Base-by-base conservation (phyloP, 2,797 vertebrate genomes). In the Smutsia gigantea region DNA sequence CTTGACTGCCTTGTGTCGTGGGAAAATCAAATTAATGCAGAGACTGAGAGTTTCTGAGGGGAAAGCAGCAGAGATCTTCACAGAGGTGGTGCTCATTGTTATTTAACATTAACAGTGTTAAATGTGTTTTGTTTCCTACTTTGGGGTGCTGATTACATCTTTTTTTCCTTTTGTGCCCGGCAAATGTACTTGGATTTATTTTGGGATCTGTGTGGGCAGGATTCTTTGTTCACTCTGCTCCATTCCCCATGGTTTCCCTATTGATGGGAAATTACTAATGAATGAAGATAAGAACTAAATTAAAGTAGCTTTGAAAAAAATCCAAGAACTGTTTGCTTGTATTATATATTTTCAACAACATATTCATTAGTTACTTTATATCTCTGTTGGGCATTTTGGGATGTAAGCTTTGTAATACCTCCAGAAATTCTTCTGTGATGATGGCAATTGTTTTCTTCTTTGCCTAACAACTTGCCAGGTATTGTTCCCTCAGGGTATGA, bases 141-240 rank as follows among this genome's bases (percentile, higher is more conserved):
- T 74, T 37, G n/a, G 53, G 34, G 34, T 91, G 53, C 53, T 93
- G 69, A 96, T 89, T 87, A 87, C 13, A 46, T 61, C 39, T 81
- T 93, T 90, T n/a, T 85, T 57, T 77, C 37, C 37, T 74, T 85
- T 75, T 93, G 39, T 96, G 66, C 31, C 94, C 94, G 64, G 81
- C 83, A 97, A 95, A 90, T 93, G 42, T 29, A 86, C 53, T 95
- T 93, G 42, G 81, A 63, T 82, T 77, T 97, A 96, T 97, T 97
- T 94, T 90, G 79, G 94, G 78, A 61, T 94, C 74, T 42, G 92
- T 0, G 64, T 97, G 88, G 95, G 95, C 82, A 81, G 46, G 61
- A 63, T 75, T 90, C 75, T 95, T 96, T 86, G 53, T 88, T 88
- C 59, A 74, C 29, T 92, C 39, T 95, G 68, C 59, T 96, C 77